A percentile compares a stretch with the other conserved stretches of the same genome.
These are phyloP conservation scores for Ursus arctos DNA, from an alignment of 2,113 vertebrate genomes.

Conservation along the genomic window DNA sequence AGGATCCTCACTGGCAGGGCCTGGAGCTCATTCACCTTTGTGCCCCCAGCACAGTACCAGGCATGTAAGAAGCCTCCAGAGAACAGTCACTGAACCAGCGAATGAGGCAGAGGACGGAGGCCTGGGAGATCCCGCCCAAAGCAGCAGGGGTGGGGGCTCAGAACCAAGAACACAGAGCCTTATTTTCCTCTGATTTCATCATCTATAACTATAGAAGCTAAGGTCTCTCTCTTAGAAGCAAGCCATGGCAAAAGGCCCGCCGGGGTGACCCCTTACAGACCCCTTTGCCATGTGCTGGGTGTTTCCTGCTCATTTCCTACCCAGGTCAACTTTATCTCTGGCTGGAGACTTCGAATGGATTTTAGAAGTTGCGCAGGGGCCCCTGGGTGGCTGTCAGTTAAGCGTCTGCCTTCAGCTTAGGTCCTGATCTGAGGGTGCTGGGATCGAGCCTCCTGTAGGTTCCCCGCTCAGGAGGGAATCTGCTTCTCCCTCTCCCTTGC, in stretches of 20 bases:
- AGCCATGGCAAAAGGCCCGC: not conserved
- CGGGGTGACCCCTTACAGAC: not conserved
- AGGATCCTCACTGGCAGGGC: not conserved
- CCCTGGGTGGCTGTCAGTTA: not conserved
- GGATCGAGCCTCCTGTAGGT: not conserved
- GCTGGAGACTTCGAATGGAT: not conserved
- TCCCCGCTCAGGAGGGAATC: not conserved
- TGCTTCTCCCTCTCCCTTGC: not conserved
- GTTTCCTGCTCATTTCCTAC: not conserved
- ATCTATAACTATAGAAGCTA: not conserved
- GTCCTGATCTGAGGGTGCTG: not conserved
- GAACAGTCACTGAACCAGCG: not conserved
- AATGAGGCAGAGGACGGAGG: not conserved
- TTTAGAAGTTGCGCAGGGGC: not conserved
- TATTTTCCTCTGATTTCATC: not conserved
- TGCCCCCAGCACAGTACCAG: not conserved
- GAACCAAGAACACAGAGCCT: not conserved
- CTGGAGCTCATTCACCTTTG: not conserved
- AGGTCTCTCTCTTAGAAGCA: not conserved
- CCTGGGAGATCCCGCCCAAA: not conserved
- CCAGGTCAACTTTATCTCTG: not conserved
- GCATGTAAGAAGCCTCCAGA: not conserved
- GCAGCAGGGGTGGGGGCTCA: not conserved
- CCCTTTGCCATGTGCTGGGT: rapidly evolving
- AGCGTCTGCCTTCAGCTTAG: not conserved